Evolutionary conservation across 2,888 invertebrate genomes (phyloP).

Genomic region (Pandemis cinnamomeana): DNA sequence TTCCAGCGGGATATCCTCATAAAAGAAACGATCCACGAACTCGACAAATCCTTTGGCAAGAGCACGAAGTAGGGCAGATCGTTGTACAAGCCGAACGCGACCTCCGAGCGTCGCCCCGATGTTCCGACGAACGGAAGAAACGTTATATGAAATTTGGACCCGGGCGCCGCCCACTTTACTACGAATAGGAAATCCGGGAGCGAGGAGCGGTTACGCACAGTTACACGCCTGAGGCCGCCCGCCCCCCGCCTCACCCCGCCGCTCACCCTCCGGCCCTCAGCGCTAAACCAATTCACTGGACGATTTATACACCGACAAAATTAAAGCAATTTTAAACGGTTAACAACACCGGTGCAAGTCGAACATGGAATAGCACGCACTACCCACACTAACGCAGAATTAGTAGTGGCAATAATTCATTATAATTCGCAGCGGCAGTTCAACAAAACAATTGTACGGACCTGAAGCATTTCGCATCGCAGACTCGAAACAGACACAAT

Average conservation of each 20-base stretch:
- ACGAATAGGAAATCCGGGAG: constrained; percentile 84
- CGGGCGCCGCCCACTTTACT: constrained; percentile 83
- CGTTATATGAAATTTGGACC: constrained; percentile 80
- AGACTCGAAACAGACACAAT: constrained; percentile 41
- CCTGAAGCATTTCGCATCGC: constrained; percentile 58
- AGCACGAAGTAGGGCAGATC: constrained; percentile 82
- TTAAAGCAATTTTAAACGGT: constrained; percentile 80
- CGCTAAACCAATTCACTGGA: constrained; percentile 80
- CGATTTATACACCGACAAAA: constrained; percentile 82
- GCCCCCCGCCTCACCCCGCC: constrained; percentile 54
- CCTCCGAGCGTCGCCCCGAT: constrained; percentile 73
- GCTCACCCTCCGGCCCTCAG: constrained; percentile 73
- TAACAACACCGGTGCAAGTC: constrained; percentile 66
- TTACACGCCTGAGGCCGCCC: constrained; percentile 79
- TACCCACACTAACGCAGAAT: constrained; percentile 55
- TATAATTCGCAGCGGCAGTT: constrained; percentile 59
- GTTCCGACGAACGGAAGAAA: constrained; percentile 78
- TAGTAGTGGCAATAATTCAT: constrained; percentile 52
- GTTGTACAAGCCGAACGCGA: constrained; percentile 79
- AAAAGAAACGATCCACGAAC: constrained; percentile 80
- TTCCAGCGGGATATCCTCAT: constrained; percentile 75
- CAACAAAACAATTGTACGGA: constrained; percentile 43
- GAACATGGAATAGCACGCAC: constrained; percentile 64
- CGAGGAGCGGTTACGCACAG: constrained; percentile 83
- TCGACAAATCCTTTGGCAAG: constrained; percentile 83